A percentile compares a stretch with the other conserved stretches of the same genome.
These are phyloP conservation scores for Pyrocephalus nanus DNA, from an alignment of 2,797 vertebrate genomes.

Conservation along the genomic window DNA sequence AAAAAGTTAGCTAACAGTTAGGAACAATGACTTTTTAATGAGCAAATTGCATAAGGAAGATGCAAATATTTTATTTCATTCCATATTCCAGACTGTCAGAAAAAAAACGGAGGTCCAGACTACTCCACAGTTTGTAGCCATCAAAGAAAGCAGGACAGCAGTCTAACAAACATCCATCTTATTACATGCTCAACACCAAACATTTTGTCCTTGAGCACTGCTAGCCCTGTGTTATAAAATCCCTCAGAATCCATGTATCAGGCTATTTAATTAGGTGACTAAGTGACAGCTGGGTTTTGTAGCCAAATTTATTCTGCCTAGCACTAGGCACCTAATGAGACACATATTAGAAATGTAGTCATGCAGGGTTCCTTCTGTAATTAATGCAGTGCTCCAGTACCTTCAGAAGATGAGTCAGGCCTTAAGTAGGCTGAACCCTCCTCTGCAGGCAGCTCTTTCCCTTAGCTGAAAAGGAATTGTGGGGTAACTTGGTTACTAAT, in stretches of 20 bases:
- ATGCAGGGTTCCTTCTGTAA: slow-evolving; percentile 22
- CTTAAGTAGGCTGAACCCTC: slow-evolving; percentile 40
- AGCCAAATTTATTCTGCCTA: slow-evolving; percentile 7
- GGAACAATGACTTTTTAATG: not conserved
- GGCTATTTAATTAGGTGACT: not conserved
- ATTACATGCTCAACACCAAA: not conserved
- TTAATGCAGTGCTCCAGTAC: not conserved
- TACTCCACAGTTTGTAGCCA: not conserved
- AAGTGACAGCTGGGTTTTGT: not conserved
- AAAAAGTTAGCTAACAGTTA: not conserved
- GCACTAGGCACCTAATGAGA: not conserved
- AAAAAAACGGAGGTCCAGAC: not conserved
- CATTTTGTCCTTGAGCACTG: not conserved
- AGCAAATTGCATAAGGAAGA: not conserved
- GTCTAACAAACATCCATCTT: not conserved
- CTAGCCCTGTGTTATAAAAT: not conserved
- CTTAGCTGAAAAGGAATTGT: slow-evolving; percentile 9
- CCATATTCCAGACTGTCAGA: not conserved
- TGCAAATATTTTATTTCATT: not conserved
- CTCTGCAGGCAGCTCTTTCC: slow-evolving; percentile 9
- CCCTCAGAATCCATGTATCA: not conserved
- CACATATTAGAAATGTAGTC: not conserved
- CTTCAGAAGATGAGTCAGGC: slow-evolving; percentile 52
- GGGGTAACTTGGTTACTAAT: slow-evolving; percentile 54
- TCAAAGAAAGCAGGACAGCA: not conserved